Conservation (phyloP, 2,113 vertebrate genomes). For the Saccopteryx bilineata region DNA sequence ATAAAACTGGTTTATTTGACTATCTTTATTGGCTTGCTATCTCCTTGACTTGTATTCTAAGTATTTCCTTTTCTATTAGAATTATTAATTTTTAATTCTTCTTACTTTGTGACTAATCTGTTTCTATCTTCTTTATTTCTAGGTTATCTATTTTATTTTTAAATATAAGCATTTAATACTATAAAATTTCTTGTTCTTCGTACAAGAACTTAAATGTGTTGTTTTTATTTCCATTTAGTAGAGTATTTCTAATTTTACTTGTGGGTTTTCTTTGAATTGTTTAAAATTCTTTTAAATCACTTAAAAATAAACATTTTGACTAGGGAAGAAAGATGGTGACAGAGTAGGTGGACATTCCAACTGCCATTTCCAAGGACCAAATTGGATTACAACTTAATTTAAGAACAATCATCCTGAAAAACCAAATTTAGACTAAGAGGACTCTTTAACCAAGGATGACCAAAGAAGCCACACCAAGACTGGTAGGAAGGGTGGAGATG, state of each 20-base stretch:
- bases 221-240: constrained; percentile 7
- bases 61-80: too few relatives aligned
- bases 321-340: too few relatives aligned
- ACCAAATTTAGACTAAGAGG: too few relatives aligned
- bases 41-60: not conserved
- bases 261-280: not conserved
- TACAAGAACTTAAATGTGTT: not conserved
- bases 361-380: too few relatives aligned
- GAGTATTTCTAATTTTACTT: not conserved
- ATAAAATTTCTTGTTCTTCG: not conserved
- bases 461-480: too few relatives aligned
- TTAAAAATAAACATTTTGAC: not conserved
- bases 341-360: too few relatives aligned
- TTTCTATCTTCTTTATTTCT: not conserved
- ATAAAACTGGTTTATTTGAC: not conserved
- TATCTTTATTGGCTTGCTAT: not conserved
- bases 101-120: not conserved
- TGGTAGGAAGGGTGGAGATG: too few relatives aligned
- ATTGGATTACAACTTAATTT: too few relatives aligned
- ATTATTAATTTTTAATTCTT: constrained; percentile 1
- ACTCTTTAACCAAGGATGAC: too few relatives aligned
- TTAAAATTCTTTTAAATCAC: not conserved
- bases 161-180: not conserved
- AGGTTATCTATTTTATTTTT: not conserved
- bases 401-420: too few relatives aligned